Evolutionary conservation across 2,113 vertebrate species (phyloP), one percentile per base, ranked within the genome.

Genomic region (Seriola rivoliana): DNA sequence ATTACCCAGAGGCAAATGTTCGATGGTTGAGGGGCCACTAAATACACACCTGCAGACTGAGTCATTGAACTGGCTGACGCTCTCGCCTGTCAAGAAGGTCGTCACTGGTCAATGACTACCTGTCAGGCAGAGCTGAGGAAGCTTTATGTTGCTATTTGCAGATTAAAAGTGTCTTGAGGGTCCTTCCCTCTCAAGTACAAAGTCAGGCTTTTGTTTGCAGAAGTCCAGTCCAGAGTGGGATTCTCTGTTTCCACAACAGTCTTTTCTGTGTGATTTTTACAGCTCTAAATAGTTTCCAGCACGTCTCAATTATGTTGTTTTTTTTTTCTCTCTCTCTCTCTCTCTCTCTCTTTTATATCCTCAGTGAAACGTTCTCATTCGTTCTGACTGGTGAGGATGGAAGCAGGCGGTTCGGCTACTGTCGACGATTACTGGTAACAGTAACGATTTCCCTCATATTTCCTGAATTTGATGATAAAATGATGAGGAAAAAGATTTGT

Each of bases 301-400:
- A 19, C 32, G 10, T 77, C 42, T 80, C 12, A 84, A 48, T 29
- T 36, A 36, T 36, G 6, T 70, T 8, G 57, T 58, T 11, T 38
- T 38, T 38, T 57, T 14, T 32, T 2, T 12, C 38, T 40, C 38
- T 48, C 14, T 36, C 25, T 67, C 2, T 36, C n/a, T 60, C 3
- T 67, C n/a, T 80, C 23, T 23, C n/a, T 60, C 3, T 67, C n/a
- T 80, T 46, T 75, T 71, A 13, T 46, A 6, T 66, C 88, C n/a
- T 3, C 57, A 99, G 98, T 86, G 98, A 99, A 89, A 99, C 98
- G 0, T 99, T 99, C 92, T 99, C 98, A 0, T 99, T 99, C 79
- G 98, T 99, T 77, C 83, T 99, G 84, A 99, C 98, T 0, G 97
- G 97, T 58, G 98, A 99, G 91, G 97, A 99, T 40, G 98, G 98